phyloP scores from a whole-genome alignment of 2,113 vertebrate species.

The Sciurus niger region DNA sequence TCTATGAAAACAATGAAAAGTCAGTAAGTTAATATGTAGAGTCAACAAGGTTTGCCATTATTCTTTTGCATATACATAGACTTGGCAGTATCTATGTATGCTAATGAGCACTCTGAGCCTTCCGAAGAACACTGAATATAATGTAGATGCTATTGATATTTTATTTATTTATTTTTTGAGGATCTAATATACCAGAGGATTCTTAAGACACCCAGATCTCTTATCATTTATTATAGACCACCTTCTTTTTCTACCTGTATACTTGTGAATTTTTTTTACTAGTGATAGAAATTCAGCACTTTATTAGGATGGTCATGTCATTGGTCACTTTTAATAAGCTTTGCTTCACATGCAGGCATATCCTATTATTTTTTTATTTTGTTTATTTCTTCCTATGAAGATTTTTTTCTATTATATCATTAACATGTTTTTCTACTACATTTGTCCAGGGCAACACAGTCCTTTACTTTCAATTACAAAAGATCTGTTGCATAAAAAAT shows the following conservation, averaged over 20 bases:
- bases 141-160: no score
- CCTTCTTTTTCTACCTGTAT: not conserved
- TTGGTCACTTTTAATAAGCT: conserved; percentile 27
- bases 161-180: not conserved
- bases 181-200: not conserved
- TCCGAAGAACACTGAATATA: not conserved
- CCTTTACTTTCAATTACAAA: conserved; percentile 48
- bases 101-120: not conserved
- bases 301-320: not conserved
- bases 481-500: not conserved
- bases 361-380: conserved; percentile 37
- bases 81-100: not conserved
- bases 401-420: not conserved
- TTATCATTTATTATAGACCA: not conserved
- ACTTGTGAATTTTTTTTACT: not conserved
- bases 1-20: not conserved
- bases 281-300: not conserved
- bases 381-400: conserved; percentile 20
- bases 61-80: not conserved
- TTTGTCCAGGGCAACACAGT: not conserved
- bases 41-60: not conserved
- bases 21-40: not conserved
- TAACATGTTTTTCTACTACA: not conserved
- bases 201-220: not conserved
- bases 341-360: not conserved